Base-by-base conservation (phyloP, 2,888 invertebrate genomes). In the Macropis europaea region DNA sequence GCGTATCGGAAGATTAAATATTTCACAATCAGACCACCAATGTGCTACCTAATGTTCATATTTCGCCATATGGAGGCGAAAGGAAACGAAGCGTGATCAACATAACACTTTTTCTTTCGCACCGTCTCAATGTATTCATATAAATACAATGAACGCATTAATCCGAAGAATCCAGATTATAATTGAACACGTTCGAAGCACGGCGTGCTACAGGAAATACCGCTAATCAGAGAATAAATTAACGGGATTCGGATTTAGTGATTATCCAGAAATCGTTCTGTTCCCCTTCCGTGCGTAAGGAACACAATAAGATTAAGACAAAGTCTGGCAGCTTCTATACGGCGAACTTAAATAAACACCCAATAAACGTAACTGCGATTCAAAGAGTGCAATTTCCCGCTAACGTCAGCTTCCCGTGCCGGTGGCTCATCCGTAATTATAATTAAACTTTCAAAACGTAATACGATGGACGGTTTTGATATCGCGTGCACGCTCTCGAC, bases 331-430 rank as follows among this genome's bases (percentile, higher is more conserved):
- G 11, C 9, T 1, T 3, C 2, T 32, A 38, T 2, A 9, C 2
- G 1, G 11, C 28, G 6, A 38, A 7, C 22, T 24, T 4, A 30
- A n/a, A 13, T 24, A 43, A 17, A n/a, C 15, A 32, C 17, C 3
- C 43, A 45, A 53, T 11, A 26, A 30, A 24, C 24, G 28, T 28
- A 64, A 50, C 30, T 11, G 19, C 22, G 13, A 36, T 53, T 71
- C 53, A 48, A 72, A 71, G 57, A 36, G 57, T 59, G 47, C 22
- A 71, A 73, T 73, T 72, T 73, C 72, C 71, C 71, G 72, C 72
- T 63, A 64, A 59, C 48, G 30, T 22, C n/a, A 54, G 28, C 53
- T 64, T 71, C 72, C 71, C 43, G 54, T 71, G 36, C 57, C 72
- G 48, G 40, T 48, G 36, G 26, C 26, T 43, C 59, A 32, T 53